Conservation (phyloP, 1,140 invertebrate genomes). For the Pseudomyrmex dendroicus region DNA sequence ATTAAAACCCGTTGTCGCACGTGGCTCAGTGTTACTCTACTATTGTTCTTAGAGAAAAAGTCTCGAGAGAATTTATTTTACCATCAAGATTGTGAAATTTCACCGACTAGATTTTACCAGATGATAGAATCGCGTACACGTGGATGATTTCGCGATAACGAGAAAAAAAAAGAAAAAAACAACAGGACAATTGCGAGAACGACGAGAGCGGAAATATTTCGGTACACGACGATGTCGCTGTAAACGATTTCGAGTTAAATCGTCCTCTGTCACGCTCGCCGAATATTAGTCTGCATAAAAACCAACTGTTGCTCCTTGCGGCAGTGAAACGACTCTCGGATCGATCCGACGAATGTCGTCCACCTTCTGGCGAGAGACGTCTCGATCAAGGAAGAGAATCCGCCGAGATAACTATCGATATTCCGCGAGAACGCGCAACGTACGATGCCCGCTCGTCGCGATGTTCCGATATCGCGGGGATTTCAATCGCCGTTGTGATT, state of each 20-base stretch:
- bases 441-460: not conserved
- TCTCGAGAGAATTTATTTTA: not conserved
- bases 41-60: not conserved
- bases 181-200: constrained; percentile 28
- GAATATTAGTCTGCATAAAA: constrained; percentile 77
- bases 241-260: constrained; percentile 70
- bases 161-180: constrained; percentile 33
- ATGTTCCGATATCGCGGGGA: constrained; percentile 8
- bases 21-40: not conserved
- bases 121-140: no score
- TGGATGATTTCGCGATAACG: not conserved
- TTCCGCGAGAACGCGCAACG: constrained; percentile 37
- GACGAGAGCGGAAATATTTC: constrained; percentile 34
- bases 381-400: constrained; percentile 12
- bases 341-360: constrained; percentile 71
- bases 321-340: constrained; percentile 57
- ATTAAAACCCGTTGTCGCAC: not conserved
- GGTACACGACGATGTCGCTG: constrained; percentile 41
- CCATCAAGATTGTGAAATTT: not conserved
- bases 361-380: constrained; percentile 49
- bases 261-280: constrained; percentile 71
- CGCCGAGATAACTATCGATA: no score
- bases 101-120: no score
- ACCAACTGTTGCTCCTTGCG: constrained; percentile 75
- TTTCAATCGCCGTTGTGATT: constrained; percentile 3